Evolutionary conservation across 2,797 vertebrate species (phyloP), one percentile per base, ranked within the genome.

Genomic region (Onychomys torridus): DNA sequence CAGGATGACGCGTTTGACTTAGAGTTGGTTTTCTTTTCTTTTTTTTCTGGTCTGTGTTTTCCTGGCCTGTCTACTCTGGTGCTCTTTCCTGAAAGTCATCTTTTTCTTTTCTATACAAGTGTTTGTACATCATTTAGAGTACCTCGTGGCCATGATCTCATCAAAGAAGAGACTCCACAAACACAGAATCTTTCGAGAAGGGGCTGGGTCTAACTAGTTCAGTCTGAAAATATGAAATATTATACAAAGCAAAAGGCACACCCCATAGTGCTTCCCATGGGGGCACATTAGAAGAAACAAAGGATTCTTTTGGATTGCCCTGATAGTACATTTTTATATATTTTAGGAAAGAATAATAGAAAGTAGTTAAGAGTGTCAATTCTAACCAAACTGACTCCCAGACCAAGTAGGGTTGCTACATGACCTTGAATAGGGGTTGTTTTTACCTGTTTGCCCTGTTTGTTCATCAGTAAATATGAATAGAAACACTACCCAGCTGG

Each of bases 51-150:
- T 52, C 40, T 61, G 10, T 73, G 7, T 67, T 77, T 89, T 87
- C 32, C 57, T 92, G 86, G 77, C 40, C 52, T 88, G n/a, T 96
- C 55, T 78, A 96, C 77, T 94, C 49, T 91, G 3, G 49, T 87
- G 29, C 2, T 86, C 37, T 91, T 49, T 89, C 14, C 29, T 89
- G 2, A 46, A 90, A 93, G 75, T 93, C 40, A 55, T 96, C 5
- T 14, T 71, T 93, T 94, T 87, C 71, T 82, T 78, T 85, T 55
- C 55, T 77, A 73, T 23, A 65, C 19, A 52, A 52, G 29, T 82
- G 17, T 85, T 65, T 59, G 71, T 96, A 16, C 17, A 8, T 73
- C 27, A 43, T 87, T 91, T 95, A 81, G 46, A 93, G 21, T 89
- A 96, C 52, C 52, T 96, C 43, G 65, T 37, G 19, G 76, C 61